Percentiles rank a stretch among this genome's conserved stretches.
These are phyloP conservation scores for Cryptus armator DNA, from an alignment of 2,888 invertebrate genomes.

Conservation along the genomic window DNA sequence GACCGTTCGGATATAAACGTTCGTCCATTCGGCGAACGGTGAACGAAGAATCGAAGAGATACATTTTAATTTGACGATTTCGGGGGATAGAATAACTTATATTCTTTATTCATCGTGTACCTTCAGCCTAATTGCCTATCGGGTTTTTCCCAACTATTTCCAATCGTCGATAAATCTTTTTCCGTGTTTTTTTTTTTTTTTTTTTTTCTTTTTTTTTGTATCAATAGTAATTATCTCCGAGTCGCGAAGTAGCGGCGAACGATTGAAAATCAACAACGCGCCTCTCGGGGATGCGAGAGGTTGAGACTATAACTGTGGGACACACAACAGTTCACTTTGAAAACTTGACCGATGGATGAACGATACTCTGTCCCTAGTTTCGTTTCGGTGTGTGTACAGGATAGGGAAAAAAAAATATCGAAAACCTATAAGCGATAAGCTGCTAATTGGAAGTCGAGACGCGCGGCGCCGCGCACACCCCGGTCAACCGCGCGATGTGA, in stretches of 20 bases:
- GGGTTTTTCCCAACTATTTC: conserved; percentile 40
- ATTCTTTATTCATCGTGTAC: conserved; percentile 1
- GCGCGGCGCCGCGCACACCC: conserved; percentile 72
- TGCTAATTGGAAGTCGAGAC: conserved; percentile 84
- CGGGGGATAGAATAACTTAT: background rate
- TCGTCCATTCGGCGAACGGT: background rate
- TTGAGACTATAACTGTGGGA: conserved; percentile 42
- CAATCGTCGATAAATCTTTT: conserved; percentile 46
- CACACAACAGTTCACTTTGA: conserved; percentile 39
- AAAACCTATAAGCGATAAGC: conserved; percentile 83
- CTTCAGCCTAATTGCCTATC: conserved; percentile 28
- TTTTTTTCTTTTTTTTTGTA: conserved; percentile 40
- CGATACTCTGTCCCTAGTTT: conserved; percentile 9
- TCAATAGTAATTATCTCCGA: conserved; percentile 56
- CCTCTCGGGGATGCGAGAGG: conserved; percentile 4
- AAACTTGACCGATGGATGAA: conserved; percentile 61
- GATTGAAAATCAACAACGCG: conserved; percentile 58
- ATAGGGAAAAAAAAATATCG: conserved; percentile 77
- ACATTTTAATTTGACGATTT: conserved; percentile 40
- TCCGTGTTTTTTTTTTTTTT: background rate
- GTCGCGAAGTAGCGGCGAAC: conserved; percentile 43
- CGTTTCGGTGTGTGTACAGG: conserved; percentile 35
- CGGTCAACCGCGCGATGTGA: conserved; percentile 45
- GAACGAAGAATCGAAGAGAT: background rate
- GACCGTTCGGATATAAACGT: conserved; percentile 17